These are phyloP conservation scores for Tetragonula carbonaria DNA, from an alignment of 2,888 invertebrate genomes.

Conservation along the genomic window DNA sequence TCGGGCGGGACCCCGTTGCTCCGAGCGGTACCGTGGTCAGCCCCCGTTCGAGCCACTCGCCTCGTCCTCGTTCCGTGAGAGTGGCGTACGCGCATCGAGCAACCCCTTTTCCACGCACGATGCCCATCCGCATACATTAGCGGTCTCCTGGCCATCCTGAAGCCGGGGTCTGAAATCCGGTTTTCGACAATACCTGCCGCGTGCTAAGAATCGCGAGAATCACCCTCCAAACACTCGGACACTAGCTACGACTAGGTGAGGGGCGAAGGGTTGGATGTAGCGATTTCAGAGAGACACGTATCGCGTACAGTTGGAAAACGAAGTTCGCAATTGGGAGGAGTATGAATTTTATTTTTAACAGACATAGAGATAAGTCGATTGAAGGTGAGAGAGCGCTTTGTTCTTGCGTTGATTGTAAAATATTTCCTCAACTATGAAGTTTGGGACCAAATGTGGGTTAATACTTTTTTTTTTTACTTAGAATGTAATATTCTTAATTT, in stretches of 20 bases:
- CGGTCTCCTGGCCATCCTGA: constrained; percentile 55
- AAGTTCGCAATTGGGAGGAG: background rate
- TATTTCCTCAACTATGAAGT: too few species aligned
- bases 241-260: background rate
- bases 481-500: too few species aligned
- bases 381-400: background rate
- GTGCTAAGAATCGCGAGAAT: background rate
- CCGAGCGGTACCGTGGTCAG: constrained; percentile 64
- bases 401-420: too few species aligned
- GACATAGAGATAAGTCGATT: background rate
- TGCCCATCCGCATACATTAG: constrained; percentile 76
- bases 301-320: background rate
- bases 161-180: constrained; percentile 43
- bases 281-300: background rate
- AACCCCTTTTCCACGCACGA: constrained; percentile 67
- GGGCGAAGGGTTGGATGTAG: background rate
- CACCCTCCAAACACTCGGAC: background rate
- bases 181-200: constrained; percentile 56
- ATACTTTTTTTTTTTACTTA: too few species aligned
- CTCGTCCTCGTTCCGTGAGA: constrained; percentile 57
- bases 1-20: constrained; percentile 67
- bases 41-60: constrained; percentile 54
- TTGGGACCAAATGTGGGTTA: too few species aligned
- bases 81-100: constrained; percentile 41
- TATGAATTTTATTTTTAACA: background rate